Evolutionary conservation across 2,113 vertebrate genomes (phyloP).

Genomic region (Herpetotheres cachinnans): DNA sequence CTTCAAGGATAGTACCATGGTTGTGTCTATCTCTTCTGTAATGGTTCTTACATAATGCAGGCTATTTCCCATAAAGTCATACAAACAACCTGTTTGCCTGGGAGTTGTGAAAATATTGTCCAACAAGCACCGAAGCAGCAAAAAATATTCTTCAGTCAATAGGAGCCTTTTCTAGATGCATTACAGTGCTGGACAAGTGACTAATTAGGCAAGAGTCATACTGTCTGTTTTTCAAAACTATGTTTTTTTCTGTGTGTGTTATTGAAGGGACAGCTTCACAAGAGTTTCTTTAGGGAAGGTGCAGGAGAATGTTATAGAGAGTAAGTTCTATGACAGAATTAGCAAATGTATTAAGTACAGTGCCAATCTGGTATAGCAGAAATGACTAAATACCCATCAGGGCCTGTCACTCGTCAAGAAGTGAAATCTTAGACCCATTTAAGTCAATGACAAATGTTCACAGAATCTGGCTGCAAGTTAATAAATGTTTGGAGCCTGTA

Average conservation of each 20-base stretch:
- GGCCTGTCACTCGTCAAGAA: constrained; percentile 66
- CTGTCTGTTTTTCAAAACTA: constrained; percentile 25
- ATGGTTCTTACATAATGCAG: not conserved
- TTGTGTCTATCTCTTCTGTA: not conserved
- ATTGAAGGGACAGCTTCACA: constrained; percentile 33
- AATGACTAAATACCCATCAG: constrained; percentile 69
- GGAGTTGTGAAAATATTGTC: not conserved
- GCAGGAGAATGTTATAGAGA: constrained; percentile 50
- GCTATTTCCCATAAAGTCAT: not conserved
- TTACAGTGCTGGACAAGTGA: not conserved
- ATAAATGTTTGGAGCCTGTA: constrained; percentile 67
- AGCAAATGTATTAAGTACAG: constrained; percentile 68
- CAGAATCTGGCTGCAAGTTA: constrained; percentile 65
- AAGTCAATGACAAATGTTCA: constrained; percentile 70
- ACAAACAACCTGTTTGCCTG: not conserved
- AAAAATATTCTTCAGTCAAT: not conserved
- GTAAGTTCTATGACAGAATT: constrained; percentile 67
- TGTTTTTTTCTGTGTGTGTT: constrained; percentile 1
- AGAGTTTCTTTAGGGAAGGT: constrained; percentile 49
- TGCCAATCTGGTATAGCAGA: constrained; percentile 64
- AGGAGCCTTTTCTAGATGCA: not conserved
- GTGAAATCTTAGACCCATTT: constrained; percentile 66
- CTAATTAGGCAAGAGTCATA: constrained; percentile 12
- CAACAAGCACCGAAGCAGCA: not conserved
- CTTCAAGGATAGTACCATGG: not conserved